Evolutionary conservation across 2,113 vertebrate genomes (phyloP).

Genomic region (Pygoscelis adeliae): DNA sequence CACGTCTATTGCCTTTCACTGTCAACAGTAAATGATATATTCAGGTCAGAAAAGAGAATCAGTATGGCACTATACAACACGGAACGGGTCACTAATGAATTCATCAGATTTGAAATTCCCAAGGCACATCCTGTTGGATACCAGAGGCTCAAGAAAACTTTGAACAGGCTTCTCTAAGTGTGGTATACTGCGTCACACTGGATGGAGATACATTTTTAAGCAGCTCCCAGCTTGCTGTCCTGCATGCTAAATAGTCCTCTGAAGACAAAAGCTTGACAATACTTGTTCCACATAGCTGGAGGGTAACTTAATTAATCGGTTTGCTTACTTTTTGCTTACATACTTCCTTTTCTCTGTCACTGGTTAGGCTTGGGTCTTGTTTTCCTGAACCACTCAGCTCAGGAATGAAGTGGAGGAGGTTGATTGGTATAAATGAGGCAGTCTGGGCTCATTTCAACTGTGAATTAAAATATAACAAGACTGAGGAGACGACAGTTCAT

Average conservation of each 20-base stretch:
- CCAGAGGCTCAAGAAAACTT: background rate
- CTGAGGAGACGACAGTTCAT: background rate
- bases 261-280: background rate
- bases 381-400: background rate
- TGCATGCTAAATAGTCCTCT: background rate
- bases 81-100: background rate
- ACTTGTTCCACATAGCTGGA: background rate
- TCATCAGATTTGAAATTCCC: background rate
- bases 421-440: constrained; percentile 33
- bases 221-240: background rate
- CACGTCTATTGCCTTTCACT: background rate
- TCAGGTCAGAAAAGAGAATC: background rate
- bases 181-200: background rate
- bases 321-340: background rate
- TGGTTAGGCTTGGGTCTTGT: background rate
- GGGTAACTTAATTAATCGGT: background rate
- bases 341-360: background rate
- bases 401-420: background rate
- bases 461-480: constrained; percentile 47
- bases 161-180: background rate
- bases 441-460: background rate
- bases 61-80: background rate
- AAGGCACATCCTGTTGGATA: rapidly evolving
- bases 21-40: background rate
- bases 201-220: background rate